A percentile compares a stretch with the other conserved stretches of the same genome.
phyloP scores from a whole-genome alignment of 2,888 invertebrate genomes.

The Rhorus exstirpatorius region DNA sequence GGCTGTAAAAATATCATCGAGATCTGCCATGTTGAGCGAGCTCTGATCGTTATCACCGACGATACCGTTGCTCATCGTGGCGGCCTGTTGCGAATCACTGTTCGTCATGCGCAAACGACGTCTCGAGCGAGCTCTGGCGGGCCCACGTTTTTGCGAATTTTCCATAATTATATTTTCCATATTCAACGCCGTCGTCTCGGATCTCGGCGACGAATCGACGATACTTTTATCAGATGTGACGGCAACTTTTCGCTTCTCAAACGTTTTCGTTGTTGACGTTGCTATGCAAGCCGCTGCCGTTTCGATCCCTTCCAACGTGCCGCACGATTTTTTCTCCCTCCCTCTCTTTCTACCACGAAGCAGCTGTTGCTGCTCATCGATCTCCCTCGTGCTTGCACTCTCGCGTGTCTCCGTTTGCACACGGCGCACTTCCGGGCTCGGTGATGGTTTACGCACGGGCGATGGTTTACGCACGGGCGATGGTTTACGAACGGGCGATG shows the following conservation, averaged over 20 bases:
- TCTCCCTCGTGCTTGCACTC: slow-evolving; percentile 52
- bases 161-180: not conserved
- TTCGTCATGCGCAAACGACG: slow-evolving; percentile 6
- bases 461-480: not conserved
- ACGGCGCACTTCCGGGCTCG: slow-evolving; percentile 36
- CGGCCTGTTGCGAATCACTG: not conserved
- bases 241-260: not conserved
- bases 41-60: not conserved
- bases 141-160: not conserved
- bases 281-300: not conserved
- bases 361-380: slow-evolving; percentile 57
- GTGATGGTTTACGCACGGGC: not conserved
- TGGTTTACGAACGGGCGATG: too few species aligned
- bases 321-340: slow-evolving; percentile 54
- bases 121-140: not conserved
- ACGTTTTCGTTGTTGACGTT: not conserved
- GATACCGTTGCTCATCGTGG: not conserved
- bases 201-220: slow-evolving; percentile 3
- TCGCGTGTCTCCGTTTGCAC: slow-evolving; percentile 47
- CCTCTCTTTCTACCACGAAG: slow-evolving; percentile 28
- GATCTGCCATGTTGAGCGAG: slow-evolving; percentile 69
- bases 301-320: slow-evolving; percentile 26
- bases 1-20: slow-evolving; percentile 80
- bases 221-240: not conserved
- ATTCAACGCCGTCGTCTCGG: not conserved